Evolutionary conservation across 2,797 vertebrate genomes (phyloP).

Genomic region (Tympanoctomys barrerae): DNA sequence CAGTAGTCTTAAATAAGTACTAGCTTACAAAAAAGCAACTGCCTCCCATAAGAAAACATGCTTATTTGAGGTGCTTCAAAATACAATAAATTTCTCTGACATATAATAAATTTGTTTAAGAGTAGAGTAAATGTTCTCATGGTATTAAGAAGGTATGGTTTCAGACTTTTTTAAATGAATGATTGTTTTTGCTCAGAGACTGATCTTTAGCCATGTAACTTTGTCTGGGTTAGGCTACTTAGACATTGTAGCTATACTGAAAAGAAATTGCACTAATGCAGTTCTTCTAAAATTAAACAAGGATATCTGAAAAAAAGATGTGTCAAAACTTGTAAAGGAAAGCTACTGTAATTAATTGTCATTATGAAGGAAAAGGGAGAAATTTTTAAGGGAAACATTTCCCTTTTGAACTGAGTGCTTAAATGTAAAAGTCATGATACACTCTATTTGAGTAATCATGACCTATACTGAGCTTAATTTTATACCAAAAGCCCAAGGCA

Average conservation of each 20-base stretch:
- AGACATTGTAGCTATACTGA: slow-evolving; percentile 45
- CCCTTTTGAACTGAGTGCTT: not conserved
- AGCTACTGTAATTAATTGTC: slow-evolving; percentile 38
- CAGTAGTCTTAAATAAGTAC: slow-evolving; percentile 73
- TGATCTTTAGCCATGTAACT: slow-evolving; percentile 76
- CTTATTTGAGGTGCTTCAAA: slow-evolving; percentile 78
- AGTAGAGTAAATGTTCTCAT: slow-evolving; percentile 65
- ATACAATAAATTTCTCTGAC: slow-evolving; percentile 75
- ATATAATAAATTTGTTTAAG: slow-evolving; percentile 47
- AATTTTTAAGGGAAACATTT: not conserved
- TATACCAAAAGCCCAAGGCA: not conserved
- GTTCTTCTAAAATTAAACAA: slow-evolving; percentile 60
- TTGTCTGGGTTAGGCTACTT: not conserved
- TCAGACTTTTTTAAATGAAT: slow-evolving; percentile 68
- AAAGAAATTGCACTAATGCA: slow-evolving; percentile 64
- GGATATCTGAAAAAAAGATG: not conserved
- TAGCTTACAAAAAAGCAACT: slow-evolving; percentile 57
- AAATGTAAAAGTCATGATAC: not conserved
- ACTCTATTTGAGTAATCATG: slow-evolving; percentile 46
- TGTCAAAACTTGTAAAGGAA: not conserved
- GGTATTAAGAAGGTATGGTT: slow-evolving; percentile 70
- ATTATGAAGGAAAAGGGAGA: not conserved
- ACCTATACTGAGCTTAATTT: slow-evolving; percentile 5
- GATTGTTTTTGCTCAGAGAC: slow-evolving; percentile 67
- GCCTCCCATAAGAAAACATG: slow-evolving; percentile 67